A percentile compares a stretch with the other conserved stretches of the same genome.
These are phyloP conservation scores for Caenorhabditis remanei DNA, from an alignment of 1,140 invertebrate genomes.

Conservation along the genomic window DNA sequence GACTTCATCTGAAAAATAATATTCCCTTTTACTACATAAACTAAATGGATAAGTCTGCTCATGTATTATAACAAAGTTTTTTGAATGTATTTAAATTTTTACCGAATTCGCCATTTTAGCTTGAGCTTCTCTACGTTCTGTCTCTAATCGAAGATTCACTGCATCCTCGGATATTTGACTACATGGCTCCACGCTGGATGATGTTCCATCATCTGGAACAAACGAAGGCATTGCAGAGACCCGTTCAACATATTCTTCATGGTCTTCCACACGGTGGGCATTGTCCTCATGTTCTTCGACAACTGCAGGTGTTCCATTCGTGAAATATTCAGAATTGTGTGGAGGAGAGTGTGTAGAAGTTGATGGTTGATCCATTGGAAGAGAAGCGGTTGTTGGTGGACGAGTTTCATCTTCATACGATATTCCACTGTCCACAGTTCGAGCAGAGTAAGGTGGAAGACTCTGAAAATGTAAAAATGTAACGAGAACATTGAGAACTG, in stretches of 20 bases:
- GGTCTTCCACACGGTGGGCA: neutral
- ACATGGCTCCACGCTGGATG: neutral
- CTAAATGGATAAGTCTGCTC: too few relatives aligned
- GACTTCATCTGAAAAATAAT: neutral
- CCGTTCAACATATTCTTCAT: slow-evolving; percentile 6
- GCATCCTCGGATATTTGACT: neutral
- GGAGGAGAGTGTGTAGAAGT: neutral
- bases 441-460: neutral
- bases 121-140: neutral
- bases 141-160: neutral
- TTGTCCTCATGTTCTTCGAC: neutral
- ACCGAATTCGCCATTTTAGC: neutral
- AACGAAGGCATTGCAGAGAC: neutral
- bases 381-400: slow-evolving; percentile 23
- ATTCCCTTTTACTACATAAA: too few relatives aligned
- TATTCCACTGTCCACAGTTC: slow-evolving; percentile 45
- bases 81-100: neutral
- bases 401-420: slow-evolving; percentile 24
- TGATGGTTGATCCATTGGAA: slow-evolving; percentile 24
- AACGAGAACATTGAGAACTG: neutral
- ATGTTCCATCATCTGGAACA: neutral
- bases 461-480: neutral
- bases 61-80: too few relatives aligned
- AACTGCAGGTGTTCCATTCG: neutral
- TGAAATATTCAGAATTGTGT: neutral